These are phyloP conservation scores for Acridotheres tristis DNA, from an alignment of 2,797 vertebrate genomes.

Conservation along the genomic window DNA sequence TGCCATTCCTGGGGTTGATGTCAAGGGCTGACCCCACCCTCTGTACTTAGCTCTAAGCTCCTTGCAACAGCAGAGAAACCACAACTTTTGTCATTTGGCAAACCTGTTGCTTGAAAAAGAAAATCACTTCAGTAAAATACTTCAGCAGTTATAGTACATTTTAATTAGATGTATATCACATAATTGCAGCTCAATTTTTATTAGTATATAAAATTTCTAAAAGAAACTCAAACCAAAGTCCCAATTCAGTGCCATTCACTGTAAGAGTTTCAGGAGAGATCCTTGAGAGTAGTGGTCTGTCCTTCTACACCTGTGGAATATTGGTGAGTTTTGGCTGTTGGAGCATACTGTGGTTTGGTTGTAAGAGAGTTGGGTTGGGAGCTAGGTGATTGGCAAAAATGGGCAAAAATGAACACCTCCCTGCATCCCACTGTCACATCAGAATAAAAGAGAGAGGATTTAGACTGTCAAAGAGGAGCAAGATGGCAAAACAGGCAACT, in stretches of 20 bases:
- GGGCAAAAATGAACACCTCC: not conserved
- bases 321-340: not conserved
- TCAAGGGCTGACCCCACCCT: constrained; percentile 74
- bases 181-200: constrained; percentile 75
- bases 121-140: constrained; percentile 82
- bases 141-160: constrained; percentile 78
- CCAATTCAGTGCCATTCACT: not conserved
- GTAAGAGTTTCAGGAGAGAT: not conserved
- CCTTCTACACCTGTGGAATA: not conserved
- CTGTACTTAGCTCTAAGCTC: constrained; percentile 76
- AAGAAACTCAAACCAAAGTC: not conserved
- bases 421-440: not conserved
- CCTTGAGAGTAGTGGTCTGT: not conserved
- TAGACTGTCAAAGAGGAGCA: not conserved
- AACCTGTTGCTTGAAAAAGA: constrained; percentile 78
- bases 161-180: constrained; percentile 77
- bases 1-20: constrained; percentile 67
- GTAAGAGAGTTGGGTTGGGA: not conserved
- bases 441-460: not conserved
- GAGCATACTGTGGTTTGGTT: not conserved
- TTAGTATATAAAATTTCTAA: constrained; percentile 60
- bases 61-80: constrained; percentile 79
- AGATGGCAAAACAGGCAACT: not conserved
- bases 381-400: not conserved
- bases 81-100: constrained; percentile 86